Conservation (phyloP, 2,888 invertebrate genomes). For the Clunio marinus region DNA sequence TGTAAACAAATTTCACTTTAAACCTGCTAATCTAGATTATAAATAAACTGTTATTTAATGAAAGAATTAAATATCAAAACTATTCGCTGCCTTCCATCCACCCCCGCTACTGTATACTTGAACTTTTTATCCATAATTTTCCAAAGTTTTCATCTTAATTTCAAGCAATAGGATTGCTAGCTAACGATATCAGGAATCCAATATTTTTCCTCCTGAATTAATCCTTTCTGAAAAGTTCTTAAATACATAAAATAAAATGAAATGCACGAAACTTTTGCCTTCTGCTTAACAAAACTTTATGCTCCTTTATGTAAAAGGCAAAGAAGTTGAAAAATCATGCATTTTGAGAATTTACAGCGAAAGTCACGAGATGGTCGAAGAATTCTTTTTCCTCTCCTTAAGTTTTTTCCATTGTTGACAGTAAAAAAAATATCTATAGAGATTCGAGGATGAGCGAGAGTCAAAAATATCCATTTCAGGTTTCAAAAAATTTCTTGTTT, state of each 20-base stretch:
- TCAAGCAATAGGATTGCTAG: too few species aligned
- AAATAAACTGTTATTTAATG: too few species aligned
- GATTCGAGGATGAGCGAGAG: neutral
- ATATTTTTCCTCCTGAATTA: neutral
- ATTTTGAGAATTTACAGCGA: neutral
- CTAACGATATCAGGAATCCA: neutral
- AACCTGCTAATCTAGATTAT: too few species aligned
- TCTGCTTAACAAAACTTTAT: neutral
- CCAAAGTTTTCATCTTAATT: too few species aligned
- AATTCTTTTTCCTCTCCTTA: too few species aligned
- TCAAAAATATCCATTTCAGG: conserved; percentile 20
- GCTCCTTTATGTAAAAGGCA: neutral
- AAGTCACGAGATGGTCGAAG: neutral
- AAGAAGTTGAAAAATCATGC: neutral
- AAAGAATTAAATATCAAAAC: too few species aligned
- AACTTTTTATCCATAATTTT: too few species aligned
- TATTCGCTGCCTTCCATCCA: too few species aligned
- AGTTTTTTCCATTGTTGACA: conserved; percentile 29
- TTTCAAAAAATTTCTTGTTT: neutral
- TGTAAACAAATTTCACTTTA: too few species aligned
- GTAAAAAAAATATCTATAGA: neutral
- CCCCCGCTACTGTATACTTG: too few species aligned
- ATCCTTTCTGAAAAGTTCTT: neutral
- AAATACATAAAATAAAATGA: neutral
- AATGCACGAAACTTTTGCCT: neutral